phyloP scores from a whole-genome alignment of 2,113 vertebrate genomes.

The Chionis minor region DNA sequence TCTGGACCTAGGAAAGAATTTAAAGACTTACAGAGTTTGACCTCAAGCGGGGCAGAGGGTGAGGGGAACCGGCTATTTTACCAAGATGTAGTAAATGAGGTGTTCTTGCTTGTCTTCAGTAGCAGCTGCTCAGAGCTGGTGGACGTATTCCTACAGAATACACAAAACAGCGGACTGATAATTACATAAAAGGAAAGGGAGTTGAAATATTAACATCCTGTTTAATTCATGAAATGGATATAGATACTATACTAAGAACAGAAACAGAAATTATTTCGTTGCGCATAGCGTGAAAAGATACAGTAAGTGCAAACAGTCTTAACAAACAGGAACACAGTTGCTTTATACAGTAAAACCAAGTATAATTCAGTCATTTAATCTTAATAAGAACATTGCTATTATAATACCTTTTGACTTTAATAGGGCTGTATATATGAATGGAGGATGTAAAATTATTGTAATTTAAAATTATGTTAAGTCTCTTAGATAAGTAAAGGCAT shows the following conservation, averaged over 20 bases:
- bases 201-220: conserved; percentile 21
- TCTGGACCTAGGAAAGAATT: neutral
- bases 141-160: neutral
- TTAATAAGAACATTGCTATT: conserved; percentile 71
- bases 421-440: conserved; percentile 65
- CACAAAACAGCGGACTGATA: neutral
- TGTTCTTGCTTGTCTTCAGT: conserved; percentile 1
- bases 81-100: neutral
- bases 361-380: conserved; percentile 74
- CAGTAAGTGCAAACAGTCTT: conserved; percentile 48
- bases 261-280: conserved; percentile 20
- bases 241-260: neutral
- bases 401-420: conserved; percentile 72
- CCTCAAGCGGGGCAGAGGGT: neutral
- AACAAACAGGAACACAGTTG: conserved; percentile 51
- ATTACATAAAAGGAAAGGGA: conserved; percentile 39
- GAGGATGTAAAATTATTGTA: conserved; percentile 67
- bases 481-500: conserved; percentile 69
- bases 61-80: neutral
- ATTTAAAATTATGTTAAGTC: conserved; percentile 74
- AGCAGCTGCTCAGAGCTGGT: conserved; percentile 36
- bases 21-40: neutral
- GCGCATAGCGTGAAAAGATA: conserved; percentile 19
- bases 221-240: conserved; percentile 53
- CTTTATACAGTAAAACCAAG: conserved; percentile 57